Evolutionary conservation across 2,797 vertebrate species (phyloP).

Genomic region (Muraenolepis orangiensis): DNA sequence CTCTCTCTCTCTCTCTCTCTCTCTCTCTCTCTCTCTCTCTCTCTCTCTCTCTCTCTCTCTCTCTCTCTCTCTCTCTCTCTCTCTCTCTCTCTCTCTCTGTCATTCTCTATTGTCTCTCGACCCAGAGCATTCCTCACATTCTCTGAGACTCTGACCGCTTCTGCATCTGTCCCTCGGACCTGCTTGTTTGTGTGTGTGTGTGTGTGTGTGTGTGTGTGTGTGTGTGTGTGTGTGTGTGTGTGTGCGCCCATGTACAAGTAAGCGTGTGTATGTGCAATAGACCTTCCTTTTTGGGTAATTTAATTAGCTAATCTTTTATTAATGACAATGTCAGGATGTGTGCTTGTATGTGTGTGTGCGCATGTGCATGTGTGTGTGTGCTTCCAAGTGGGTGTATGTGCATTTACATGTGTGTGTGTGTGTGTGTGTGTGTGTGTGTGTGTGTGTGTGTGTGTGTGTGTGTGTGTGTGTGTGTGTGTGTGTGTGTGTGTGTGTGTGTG

Average conservation of each 20-base stretch:
- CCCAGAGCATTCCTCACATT: slow-evolving; percentile 70
- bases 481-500: slow-evolving; percentile 4
- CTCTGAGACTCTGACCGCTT: slow-evolving; percentile 58
- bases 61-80: slow-evolving; percentile 32
- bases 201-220: slow-evolving; percentile 15
- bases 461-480: not conserved
- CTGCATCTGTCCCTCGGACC: slow-evolving; percentile 52
- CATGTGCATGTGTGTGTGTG: not conserved
- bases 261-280: not conserved
- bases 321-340: no score
- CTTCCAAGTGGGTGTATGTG: not conserved
- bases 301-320: no score
- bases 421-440: not conserved
- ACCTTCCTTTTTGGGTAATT: no score
- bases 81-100: slow-evolving; percentile 33
- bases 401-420: not conserved
- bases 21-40: not conserved
- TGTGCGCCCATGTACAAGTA: no score
- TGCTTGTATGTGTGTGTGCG: not conserved
- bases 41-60: slow-evolving; percentile 14
- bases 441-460: not conserved
- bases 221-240: not conserved
- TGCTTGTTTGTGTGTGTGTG: slow-evolving; percentile 7
- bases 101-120: not conserved
- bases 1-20: slow-evolving; percentile 17